Base-by-base conservation (phyloP, 1,140 invertebrate genomes). In the Mylabris phalerata region DNA sequence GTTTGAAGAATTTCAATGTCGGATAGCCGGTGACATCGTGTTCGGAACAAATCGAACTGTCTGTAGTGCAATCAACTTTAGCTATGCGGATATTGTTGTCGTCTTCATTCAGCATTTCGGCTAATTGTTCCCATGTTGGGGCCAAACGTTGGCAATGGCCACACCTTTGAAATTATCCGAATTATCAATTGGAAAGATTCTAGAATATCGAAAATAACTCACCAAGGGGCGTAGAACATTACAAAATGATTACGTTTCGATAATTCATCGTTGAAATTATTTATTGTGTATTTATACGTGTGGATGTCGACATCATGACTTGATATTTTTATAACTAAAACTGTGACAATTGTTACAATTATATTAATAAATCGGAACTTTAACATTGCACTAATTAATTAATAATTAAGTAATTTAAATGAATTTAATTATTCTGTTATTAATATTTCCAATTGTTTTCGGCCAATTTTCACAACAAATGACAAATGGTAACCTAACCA, bases 211-310 rank as follows among this genome's bases (percentile, higher is more conserved):
- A 11, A 50, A 4, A 24, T 3, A 27, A 55, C 75, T 77, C 79
- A 89, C 87, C 88, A 89, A 26, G 87, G 87, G 6, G 86, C 86
- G 73, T 82, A 89, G 67, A 89, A 89, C 79, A 89, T 88, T 38
- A 91, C 75, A 73, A 90, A 90, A 71, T 87, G 82, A 69, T 84
- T 79, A 50, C 82, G 86, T 42, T 79, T 79, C 9, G 76, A 67
- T 2, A 89, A 71, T 73, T 81, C 77, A 24, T 75, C 67, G 2
- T 75, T 69, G 68, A 88, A 87, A 48, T 74, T 80, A 7, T 80
- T 78, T 9, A 60, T 62, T 3, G 62, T 74, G 59, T 77, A 79
- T 59, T 74, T 69, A 13, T 75, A 45, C 9, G 73, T 72, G 57
- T 73, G 63, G 10, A 67, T 67, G 60, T 72, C 71, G 58, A 75